Evolutionary conservation across 2,113 vertebrate species (phyloP).

Genomic region (Sardina pilchardus): DNA sequence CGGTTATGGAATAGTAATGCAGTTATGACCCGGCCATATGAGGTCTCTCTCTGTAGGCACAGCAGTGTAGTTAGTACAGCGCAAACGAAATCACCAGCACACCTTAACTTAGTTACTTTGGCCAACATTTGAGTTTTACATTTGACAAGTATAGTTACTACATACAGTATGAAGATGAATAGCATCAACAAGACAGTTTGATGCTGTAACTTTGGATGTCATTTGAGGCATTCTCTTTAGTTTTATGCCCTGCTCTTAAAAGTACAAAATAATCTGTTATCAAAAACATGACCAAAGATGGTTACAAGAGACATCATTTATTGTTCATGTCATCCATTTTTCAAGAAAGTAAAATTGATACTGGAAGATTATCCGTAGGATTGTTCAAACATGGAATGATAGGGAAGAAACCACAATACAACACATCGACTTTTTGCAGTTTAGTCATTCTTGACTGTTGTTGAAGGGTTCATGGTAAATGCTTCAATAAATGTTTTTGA

Average conservation of each 20-base stretch:
- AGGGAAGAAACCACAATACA: neutral
- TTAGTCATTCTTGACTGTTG: neutral
- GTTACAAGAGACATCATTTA: slow-evolving; percentile 17
- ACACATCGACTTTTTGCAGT: neutral
- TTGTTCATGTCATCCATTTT: slow-evolving; percentile 18
- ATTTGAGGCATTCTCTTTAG: neutral
- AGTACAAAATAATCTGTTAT: slow-evolving; percentile 55
- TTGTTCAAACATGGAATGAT: neutral
- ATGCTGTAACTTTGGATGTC: neutral
- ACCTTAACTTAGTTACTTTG: neutral
- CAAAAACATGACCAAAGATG: slow-evolving; percentile 23
- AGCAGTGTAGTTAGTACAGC: too few relatives aligned
- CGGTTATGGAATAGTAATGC: too few relatives aligned
- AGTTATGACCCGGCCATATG: too few relatives aligned
- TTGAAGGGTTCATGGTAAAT: neutral
- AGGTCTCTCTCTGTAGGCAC: too few relatives aligned
- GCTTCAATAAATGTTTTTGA: neutral
- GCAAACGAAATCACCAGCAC: too few relatives aligned
- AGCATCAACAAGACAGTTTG: neutral
- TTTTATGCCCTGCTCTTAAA: slow-evolving; percentile 43
- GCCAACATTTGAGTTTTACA: neutral
- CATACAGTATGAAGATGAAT: neutral
- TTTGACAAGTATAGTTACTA: neutral
- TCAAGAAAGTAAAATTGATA: slow-evolving; percentile 20
- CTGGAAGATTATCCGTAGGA: neutral